These are phyloP conservation scores for Dendrolimus houi DNA, from an alignment of 2,888 invertebrate genomes.

Conservation along the genomic window DNA sequence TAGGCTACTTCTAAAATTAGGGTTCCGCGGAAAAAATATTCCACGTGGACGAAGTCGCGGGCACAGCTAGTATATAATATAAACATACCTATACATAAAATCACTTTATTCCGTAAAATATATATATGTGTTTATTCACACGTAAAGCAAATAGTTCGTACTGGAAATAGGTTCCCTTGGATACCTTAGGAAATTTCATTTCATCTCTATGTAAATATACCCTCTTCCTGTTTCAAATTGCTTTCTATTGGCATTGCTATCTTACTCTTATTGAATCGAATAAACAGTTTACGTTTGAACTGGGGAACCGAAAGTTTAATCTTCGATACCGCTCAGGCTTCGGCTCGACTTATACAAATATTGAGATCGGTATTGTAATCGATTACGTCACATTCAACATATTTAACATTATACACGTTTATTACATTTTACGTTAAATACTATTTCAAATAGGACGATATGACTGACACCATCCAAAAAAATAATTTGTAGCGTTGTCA, in stretches of 20 bases:
- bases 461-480: too few relatives aligned
- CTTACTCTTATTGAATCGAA: slow-evolving; percentile 32
- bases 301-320: slow-evolving; percentile 2
- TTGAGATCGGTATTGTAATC: background rate
- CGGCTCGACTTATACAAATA: background rate
- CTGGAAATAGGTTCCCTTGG: slow-evolving; percentile 14
- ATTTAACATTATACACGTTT: too few relatives aligned
- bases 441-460: too few relatives aligned
- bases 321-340: background rate
- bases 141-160: slow-evolving; percentile 2
- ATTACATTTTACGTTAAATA: too few relatives aligned
- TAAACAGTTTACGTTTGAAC: slow-evolving; percentile 21
- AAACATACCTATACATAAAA: too few relatives aligned
- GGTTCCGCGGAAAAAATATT: too few relatives aligned
- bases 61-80: too few relatives aligned
- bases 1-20: too few relatives aligned
- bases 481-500: too few relatives aligned
- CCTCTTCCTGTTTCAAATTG: slow-evolving; percentile 29
- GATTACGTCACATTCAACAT: too few relatives aligned
- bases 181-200: slow-evolving; percentile 31
- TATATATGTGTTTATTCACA: slow-evolving; percentile 16
- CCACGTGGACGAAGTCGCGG: too few relatives aligned
- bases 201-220: slow-evolving; percentile 37
- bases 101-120: background rate
- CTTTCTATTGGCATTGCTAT: slow-evolving; percentile 30